phyloP scores from a whole-genome alignment of 2,888 invertebrate genomes.

The Leptopilina myrica region DNA sequence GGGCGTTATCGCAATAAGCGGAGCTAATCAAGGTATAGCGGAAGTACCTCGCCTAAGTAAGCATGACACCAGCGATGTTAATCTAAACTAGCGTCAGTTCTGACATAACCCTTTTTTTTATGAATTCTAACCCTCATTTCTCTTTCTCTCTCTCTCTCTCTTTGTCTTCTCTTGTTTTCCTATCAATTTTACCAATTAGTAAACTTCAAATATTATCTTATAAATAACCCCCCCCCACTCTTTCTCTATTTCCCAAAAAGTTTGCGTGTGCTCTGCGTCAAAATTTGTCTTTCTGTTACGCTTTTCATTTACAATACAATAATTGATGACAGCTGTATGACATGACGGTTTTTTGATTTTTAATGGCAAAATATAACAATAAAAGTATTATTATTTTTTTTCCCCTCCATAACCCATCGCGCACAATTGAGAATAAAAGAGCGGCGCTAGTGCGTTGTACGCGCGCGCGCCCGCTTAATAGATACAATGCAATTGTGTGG shows the following conservation, averaged over 20 bases:
- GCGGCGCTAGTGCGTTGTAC: background rate
- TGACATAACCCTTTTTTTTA: background rate
- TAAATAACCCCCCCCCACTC: constrained; percentile 25
- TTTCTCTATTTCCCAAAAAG: no score
- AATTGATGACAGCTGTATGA: constrained; percentile 39
- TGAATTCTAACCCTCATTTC: background rate
- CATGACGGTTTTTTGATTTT: constrained; percentile 28
- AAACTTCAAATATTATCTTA: background rate
- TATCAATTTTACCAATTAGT: constrained; percentile 42
- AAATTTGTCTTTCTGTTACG: constrained; percentile 30
- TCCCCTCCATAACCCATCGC: background rate
- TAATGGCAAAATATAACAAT: constrained; percentile 15
- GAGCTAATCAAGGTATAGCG: constrained; percentile 35
- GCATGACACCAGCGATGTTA: constrained; percentile 60
- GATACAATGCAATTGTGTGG: background rate
- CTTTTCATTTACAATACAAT: background rate
- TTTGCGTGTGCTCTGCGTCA: constrained; percentile 11
- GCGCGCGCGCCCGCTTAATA: background rate
- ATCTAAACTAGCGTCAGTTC: constrained; percentile 59
- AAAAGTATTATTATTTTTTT: constrained; percentile 8
- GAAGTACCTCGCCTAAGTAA: constrained; percentile 50
- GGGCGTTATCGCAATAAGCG: constrained; percentile 31
- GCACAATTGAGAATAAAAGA: background rate
- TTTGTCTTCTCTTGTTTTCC: background rate
- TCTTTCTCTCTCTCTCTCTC: no score